These are phyloP conservation scores for Platanista minor DNA, from an alignment of 2,113 vertebrate genomes.

Conservation along the genomic window DNA sequence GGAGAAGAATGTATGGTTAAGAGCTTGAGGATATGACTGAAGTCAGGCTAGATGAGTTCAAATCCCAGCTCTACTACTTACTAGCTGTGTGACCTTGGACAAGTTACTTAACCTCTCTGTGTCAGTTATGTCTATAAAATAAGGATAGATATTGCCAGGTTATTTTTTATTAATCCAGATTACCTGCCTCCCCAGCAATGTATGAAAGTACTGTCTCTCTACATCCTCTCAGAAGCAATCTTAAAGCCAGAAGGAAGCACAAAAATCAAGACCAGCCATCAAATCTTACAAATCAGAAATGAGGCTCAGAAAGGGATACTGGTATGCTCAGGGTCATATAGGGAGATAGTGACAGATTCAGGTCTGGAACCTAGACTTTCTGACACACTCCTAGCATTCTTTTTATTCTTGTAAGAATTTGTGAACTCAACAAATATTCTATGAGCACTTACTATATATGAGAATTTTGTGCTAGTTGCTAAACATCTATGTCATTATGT, in stretches of 20 bases:
- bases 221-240: background rate
- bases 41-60: background rate
- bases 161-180: background rate
- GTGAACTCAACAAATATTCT: background rate
- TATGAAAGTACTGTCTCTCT: background rate
- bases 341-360: background rate
- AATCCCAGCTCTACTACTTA: background rate
- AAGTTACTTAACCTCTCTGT: background rate
- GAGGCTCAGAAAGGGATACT: background rate
- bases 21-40: background rate
- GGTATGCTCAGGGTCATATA: background rate
- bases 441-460: background rate
- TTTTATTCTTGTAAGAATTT: background rate
- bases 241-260: background rate
- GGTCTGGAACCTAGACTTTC: background rate
- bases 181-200: background rate
- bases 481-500: background rate
- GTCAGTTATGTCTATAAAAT: slow-evolving; percentile 4
- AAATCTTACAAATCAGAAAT: background rate
- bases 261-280: background rate
- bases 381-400: background rate
- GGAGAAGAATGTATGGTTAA: background rate
- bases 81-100: background rate
- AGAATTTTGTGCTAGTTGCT: background rate
- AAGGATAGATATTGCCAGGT: background rate